Conservation (phyloP, 30 jellyfish, hydroid and myxozoan genomes). For the Hydra vulgaris region DNA sequence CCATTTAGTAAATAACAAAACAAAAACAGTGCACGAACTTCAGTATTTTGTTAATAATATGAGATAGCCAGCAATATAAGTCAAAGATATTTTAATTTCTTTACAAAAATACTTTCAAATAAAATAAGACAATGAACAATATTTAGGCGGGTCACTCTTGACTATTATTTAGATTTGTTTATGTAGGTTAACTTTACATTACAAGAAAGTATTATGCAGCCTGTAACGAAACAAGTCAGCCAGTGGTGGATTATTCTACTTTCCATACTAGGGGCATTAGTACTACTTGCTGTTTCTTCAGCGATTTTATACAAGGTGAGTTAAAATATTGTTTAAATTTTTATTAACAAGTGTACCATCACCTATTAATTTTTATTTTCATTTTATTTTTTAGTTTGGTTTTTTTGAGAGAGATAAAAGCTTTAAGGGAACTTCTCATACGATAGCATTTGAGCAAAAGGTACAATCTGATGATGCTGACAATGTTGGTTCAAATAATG, state of each 20-base stretch:
- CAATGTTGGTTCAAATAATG: conserved; percentile 15
- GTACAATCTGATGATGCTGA: conserved; percentile 9
- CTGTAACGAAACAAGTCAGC: background rate
- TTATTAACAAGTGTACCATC: background rate
- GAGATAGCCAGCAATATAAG: too few relatives aligned
- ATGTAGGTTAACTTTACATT: background rate
- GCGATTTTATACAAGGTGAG: conserved; percentile 71
- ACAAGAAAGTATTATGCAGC: background rate
- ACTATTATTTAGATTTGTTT: too few relatives aligned
- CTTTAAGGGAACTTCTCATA: conserved; percentile 7
- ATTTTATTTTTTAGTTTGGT: conserved; percentile 37
- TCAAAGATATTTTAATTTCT: too few relatives aligned
- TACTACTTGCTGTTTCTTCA: conserved; percentile 63
- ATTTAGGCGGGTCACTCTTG: too few relatives aligned
- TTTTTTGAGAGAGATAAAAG: conserved; percentile 35
- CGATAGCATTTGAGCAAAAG: background rate
- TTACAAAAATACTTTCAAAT: too few relatives aligned
- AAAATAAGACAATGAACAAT: too few relatives aligned
- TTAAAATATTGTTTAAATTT: background rate
- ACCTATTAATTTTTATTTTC: background rate
- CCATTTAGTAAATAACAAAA: too few relatives aligned
- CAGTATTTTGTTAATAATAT: too few relatives aligned
- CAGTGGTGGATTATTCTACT: conserved; percentile 87
- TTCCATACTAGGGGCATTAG: conserved; percentile 62
- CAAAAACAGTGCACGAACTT: too few relatives aligned